These are phyloP conservation scores for Geotrupes spiniger DNA, from an alignment of 2,888 invertebrate genomes.

Conservation along the genomic window DNA sequence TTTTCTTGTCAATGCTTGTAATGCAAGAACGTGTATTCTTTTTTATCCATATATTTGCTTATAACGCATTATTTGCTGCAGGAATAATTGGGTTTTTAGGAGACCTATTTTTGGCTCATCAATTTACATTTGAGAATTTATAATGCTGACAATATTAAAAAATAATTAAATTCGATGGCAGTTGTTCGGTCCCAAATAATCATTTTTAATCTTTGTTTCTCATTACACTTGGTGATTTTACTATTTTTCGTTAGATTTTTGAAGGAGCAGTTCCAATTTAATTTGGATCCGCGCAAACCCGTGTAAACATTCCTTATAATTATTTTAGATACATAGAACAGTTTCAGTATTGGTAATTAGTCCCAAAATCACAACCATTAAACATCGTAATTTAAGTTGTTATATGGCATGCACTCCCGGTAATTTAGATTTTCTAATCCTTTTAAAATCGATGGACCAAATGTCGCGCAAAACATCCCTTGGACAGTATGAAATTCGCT, in stretches of 20 bases:
- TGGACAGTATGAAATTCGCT: too few relatives aligned
- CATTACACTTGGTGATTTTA: not conserved
- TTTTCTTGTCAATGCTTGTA: conserved; percentile 58
- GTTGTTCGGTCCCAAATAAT: too few relatives aligned
- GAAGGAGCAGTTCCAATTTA: conserved; percentile 4
- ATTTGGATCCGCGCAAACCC: conserved; percentile 12
- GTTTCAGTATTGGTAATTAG: too few relatives aligned
- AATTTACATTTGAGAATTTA: conserved; percentile 44
- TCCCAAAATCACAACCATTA: too few relatives aligned
- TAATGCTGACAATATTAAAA: conserved; percentile 56
- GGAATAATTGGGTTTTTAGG: conserved; percentile 36
- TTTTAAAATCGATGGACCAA: too few relatives aligned
- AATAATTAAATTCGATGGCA: conserved; percentile 73
- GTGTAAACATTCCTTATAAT: too few relatives aligned
- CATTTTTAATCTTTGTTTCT: conserved; percentile 22
- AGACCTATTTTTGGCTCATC: conserved; percentile 32
- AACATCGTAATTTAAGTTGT: too few relatives aligned
- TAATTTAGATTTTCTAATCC: too few relatives aligned
- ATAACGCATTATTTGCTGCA: conserved; percentile 41
- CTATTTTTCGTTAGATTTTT: conserved; percentile 13
- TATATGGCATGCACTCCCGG: too few relatives aligned
- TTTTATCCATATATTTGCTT: conserved; percentile 48
- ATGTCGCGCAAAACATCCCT: too few relatives aligned
- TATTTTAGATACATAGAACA: too few relatives aligned
- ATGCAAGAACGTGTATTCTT: conserved; percentile 49